Percentiles rank a stretch among this genome's conserved stretches.
These are phyloP conservation scores for Typhlichthys subterraneus DNA, from an alignment of 2,797 vertebrate species.

Conservation along the genomic window DNA sequence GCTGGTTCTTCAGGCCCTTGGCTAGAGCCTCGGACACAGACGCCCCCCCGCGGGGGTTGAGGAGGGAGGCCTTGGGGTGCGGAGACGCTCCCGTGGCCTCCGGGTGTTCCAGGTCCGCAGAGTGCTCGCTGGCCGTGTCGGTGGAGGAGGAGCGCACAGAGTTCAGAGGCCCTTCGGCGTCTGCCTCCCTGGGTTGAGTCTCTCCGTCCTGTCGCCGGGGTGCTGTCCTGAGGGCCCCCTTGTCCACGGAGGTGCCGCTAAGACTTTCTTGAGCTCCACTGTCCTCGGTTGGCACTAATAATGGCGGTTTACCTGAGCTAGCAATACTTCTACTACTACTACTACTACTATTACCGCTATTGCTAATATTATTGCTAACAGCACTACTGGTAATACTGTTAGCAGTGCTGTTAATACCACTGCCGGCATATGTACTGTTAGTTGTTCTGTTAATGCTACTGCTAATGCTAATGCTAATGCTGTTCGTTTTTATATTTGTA, in stretches of 20 bases:
- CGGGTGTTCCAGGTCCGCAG: slow-evolving; percentile 76
- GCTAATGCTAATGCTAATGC: slow-evolving; percentile 33
- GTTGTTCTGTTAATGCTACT: not conserved
- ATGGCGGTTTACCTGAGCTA: slow-evolving; percentile 71
- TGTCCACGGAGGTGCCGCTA: slow-evolving; percentile 34
- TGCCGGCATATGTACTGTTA: slow-evolving; percentile 30
- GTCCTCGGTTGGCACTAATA: slow-evolving; percentile 56
- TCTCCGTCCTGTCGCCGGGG: slow-evolving; percentile 51
- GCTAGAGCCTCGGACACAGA: slow-evolving; percentile 69
- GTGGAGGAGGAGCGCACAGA: slow-evolving; percentile 86
- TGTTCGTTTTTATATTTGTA: slow-evolving; percentile 55
- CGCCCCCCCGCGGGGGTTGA: slow-evolving; percentile 42
- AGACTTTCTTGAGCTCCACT: slow-evolving; percentile 56
- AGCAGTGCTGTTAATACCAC: slow-evolving; percentile 33
- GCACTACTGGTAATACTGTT: slow-evolving; percentile 53
- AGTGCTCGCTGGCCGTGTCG: slow-evolving; percentile 86
- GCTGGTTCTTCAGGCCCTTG: slow-evolving; percentile 85
- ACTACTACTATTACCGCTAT: slow-evolving; percentile 57
- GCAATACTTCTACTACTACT: slow-evolving; percentile 62
- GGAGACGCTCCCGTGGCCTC: slow-evolving; percentile 60
- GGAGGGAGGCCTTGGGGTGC: slow-evolving; percentile 45
- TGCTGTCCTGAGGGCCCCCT: slow-evolving; percentile 51
- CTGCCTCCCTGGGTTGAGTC: slow-evolving; percentile 50
- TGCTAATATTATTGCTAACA: slow-evolving; percentile 48
- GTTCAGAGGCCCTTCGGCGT: slow-evolving; percentile 65